These are phyloP conservation scores for Collichthys lucidus DNA, from an alignment of 2,113 vertebrate species.

Conservation along the genomic window DNA sequence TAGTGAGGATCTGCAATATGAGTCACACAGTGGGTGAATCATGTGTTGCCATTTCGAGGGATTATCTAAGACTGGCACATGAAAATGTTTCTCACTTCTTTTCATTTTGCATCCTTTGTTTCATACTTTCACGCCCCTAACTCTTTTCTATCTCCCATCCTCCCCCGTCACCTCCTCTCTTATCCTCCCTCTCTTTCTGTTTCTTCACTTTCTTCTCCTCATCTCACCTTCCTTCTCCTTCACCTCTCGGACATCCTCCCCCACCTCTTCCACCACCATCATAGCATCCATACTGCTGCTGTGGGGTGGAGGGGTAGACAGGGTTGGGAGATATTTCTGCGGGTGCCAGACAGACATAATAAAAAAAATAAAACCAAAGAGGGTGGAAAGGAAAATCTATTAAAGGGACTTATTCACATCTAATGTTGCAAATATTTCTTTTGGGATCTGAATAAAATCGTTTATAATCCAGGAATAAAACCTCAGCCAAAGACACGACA, in stretches of 20 bases:
- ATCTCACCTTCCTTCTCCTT: background rate
- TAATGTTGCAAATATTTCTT: conserved; percentile 75
- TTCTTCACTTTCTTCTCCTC: background rate
- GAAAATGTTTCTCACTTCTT: conserved; percentile 18
- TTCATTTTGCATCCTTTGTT: background rate
- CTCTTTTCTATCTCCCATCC: background rate
- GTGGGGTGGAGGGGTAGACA: conserved; percentile 3
- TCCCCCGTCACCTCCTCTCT: too few relatives aligned
- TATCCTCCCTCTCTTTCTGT: background rate
- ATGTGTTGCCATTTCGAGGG: conserved; percentile 22
- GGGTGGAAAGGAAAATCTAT: conserved; percentile 75
- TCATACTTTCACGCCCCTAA: background rate
- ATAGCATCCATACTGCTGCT: conserved; percentile 31
- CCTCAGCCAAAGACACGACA: conserved; percentile 59
- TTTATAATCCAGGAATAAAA: conserved; percentile 64
- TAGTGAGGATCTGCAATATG: conserved; percentile 32
- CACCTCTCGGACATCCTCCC: background rate
- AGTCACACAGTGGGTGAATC: conserved; percentile 43
- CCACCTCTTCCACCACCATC: background rate
- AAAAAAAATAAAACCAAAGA: conserved; percentile 74
- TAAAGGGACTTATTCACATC: conserved; percentile 73
- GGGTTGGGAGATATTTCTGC: conserved; percentile 56
- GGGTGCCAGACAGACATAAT: conserved; percentile 81
- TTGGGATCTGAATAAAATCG: conserved; percentile 75
- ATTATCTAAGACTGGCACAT: conserved; percentile 23